Evolutionary conservation across 2,113 vertebrate species (phyloP).

Genomic region (Pluvianellus socialis): DNA sequence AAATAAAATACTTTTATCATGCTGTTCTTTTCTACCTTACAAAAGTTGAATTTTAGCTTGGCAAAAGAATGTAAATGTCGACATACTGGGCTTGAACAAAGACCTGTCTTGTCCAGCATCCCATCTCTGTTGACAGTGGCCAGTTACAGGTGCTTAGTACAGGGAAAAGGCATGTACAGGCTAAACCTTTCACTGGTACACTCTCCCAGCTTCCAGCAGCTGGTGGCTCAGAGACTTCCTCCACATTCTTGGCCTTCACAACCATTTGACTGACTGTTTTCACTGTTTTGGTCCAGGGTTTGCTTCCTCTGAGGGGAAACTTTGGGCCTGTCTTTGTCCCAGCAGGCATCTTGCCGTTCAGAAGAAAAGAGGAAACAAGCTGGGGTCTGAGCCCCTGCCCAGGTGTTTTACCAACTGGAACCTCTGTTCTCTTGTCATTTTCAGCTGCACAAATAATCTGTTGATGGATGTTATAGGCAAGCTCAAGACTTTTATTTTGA

Average conservation of each 20-base stretch:
- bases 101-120: neutral
- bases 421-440: neutral
- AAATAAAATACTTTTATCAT: neutral
- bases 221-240: neutral
- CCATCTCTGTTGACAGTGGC: neutral
- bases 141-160: neutral
- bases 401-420: neutral
- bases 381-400: neutral
- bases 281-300: neutral
- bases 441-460: neutral
- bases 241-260: neutral
- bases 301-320: neutral
- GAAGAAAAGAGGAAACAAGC: neutral
- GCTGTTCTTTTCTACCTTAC: neutral
- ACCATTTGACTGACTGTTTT: neutral
- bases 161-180: neutral
- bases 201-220: neutral
- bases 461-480: neutral
- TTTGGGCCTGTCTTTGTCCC: neutral
- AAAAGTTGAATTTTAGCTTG: neutral
- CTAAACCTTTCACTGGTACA: neutral
- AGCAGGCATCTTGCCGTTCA: neutral
- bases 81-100: neutral
- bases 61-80: neutral
- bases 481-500: neutral